Conservation (phyloP, 2,797 vertebrate species). For the Takifugu ocellatus region DNA sequence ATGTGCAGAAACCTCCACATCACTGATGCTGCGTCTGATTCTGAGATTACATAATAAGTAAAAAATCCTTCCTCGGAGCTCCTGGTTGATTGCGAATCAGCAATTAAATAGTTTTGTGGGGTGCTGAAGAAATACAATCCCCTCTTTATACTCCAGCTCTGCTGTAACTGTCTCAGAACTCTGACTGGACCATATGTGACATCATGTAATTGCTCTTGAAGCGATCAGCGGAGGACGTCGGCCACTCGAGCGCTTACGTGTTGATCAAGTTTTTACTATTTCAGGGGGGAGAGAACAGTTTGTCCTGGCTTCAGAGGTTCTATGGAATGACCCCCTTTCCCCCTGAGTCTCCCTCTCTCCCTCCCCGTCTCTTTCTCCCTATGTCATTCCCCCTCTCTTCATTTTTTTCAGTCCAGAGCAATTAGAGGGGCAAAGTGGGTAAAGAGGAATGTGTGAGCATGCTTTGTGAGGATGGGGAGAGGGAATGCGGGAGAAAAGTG, state of each 20-base stretch:
- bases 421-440: slow-evolving; percentile 77
- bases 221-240: slow-evolving; percentile 28
- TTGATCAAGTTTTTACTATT: slow-evolving; percentile 46
- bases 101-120: slow-evolving; percentile 76
- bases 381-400: slow-evolving; percentile 64
- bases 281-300: slow-evolving; percentile 58
- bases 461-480: slow-evolving; percentile 67
- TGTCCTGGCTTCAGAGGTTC: slow-evolving; percentile 61
- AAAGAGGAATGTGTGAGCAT: slow-evolving; percentile 74
- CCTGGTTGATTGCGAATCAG: slow-evolving; percentile 74
- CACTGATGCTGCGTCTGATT: slow-evolving; percentile 69
- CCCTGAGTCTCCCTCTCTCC: slow-evolving; percentile 61
- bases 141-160: slow-evolving; percentile 68
- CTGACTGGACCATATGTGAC: slow-evolving; percentile 51
- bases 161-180: slow-evolving; percentile 47
- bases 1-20: slow-evolving; percentile 48
- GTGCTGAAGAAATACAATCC: slow-evolving; percentile 77
- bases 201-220: slow-evolving; percentile 48
- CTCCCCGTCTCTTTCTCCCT: slow-evolving; percentile 64
- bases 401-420: slow-evolving; percentile 73
- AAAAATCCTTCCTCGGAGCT: slow-evolving; percentile 59
- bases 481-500: slow-evolving; percentile 58
- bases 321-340: slow-evolving; percentile 72
- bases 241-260: slow-evolving; percentile 17
- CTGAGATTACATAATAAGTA: slow-evolving; percentile 75